phyloP scores from a whole-genome alignment of 2,888 invertebrate species.

The Lydus trimaculatus region DNA sequence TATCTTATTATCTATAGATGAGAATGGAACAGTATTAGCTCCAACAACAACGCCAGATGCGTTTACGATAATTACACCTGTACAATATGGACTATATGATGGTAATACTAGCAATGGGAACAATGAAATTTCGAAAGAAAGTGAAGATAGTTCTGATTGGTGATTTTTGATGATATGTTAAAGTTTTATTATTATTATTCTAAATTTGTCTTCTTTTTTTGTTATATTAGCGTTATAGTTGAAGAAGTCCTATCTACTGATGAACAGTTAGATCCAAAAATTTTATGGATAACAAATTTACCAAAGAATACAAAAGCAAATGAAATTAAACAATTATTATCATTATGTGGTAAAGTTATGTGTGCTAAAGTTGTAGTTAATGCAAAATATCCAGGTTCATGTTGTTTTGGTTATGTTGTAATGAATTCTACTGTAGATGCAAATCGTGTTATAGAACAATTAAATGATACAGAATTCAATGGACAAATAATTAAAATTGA shows the following conservation, averaged over 20 bases:
- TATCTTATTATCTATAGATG: conserved; percentile 36
- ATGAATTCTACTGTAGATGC: conserved; percentile 92
- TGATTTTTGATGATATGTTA: too few species aligned
- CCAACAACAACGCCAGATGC: conserved; percentile 6
- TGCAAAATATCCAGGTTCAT: conserved; percentile 88
- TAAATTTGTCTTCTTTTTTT: background rate
- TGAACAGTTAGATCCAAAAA: conserved; percentile 61
- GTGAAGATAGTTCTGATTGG: conserved; percentile 20
- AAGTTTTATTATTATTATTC: too few species aligned
- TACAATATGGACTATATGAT: too few species aligned
- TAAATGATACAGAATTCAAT: conserved; percentile 93
- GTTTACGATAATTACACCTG: too few species aligned
- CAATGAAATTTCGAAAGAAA: too few species aligned
- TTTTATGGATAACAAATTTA: conserved; percentile 95
- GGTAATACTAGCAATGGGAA: too few species aligned
- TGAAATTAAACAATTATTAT: conserved; percentile 91
- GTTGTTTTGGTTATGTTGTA: conserved; percentile 94
- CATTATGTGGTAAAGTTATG: conserved; percentile 92
- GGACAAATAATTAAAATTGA: conserved; percentile 95
- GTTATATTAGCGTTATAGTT: background rate
- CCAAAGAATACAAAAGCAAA: conserved; percentile 91
- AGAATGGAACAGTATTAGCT: conserved; percentile 33
- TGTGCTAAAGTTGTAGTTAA: conserved; percentile 98
- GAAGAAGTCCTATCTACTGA: conserved; percentile 20
- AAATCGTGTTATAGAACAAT: conserved; percentile 86